Percentiles rank a stretch among this genome's conserved stretches.
phyloP scores from a whole-genome alignment of 2,888 invertebrate genomes.

The Luperina testacea region DNA sequence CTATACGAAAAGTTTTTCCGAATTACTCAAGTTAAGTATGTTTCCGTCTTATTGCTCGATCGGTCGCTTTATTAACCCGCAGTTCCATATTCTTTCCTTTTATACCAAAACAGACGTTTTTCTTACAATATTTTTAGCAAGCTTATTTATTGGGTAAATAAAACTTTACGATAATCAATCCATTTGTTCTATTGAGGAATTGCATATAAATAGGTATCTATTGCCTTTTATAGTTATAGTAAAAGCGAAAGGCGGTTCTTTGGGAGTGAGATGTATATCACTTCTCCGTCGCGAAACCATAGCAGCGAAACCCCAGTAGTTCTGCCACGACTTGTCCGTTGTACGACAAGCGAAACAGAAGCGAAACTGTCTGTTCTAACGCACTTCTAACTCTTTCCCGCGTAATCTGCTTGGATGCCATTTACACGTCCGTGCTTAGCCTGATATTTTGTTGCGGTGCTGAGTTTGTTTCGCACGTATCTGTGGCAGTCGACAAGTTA shows the following conservation, averaged over 20 bases:
- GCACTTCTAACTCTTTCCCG: not conserved
- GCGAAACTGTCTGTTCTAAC: not conserved
- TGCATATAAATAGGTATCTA: conserved; percentile 30
- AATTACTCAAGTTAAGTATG: conserved; percentile 25
- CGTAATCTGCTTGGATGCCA: not conserved
- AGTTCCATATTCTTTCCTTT: conserved; percentile 26
- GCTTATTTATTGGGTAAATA: conserved; percentile 34
- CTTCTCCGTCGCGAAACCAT: not conserved
- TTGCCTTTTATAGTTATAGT: conserved; percentile 12
- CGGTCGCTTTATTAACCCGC: conserved; percentile 24
- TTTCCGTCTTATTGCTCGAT: conserved; percentile 25
- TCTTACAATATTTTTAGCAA: conserved; percentile 3
- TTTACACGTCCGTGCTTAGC: too few relatives aligned
- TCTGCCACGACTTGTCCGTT: too few relatives aligned
- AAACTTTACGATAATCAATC: conserved; percentile 39
- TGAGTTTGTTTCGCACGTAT: not conserved
- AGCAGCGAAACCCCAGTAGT: not conserved
- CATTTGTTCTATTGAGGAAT: conserved; percentile 38
- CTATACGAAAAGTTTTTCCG: conserved; percentile 29
- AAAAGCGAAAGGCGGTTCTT: conserved; percentile 38
- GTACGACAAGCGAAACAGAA: not conserved
- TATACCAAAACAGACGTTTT: conserved; percentile 29
- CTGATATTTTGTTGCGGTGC: not conserved
- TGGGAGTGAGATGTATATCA: not conserved
- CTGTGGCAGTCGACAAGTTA: too few relatives aligned